Evolutionary conservation across 2,797 vertebrate genomes (phyloP), one percentile per base, ranked within the genome.

Genomic region (Acropternis orthonyx): DNA sequence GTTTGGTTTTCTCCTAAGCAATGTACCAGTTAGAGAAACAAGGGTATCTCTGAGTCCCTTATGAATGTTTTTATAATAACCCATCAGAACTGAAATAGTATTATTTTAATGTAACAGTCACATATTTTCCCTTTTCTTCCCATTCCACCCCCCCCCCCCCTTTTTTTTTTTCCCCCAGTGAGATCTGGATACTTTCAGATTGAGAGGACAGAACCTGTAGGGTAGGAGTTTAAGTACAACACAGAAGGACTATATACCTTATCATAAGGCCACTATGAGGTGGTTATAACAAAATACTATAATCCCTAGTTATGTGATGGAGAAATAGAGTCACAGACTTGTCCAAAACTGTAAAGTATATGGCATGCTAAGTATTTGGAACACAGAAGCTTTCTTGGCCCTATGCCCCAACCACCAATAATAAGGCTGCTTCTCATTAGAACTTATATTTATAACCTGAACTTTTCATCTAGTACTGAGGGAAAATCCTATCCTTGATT

Each of bases 241-340:
- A 26, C 30, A n/a, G 48, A 72, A 84, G 12, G 14, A 43, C 44
- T 67, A 6, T 56, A 56, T 74, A 21, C 61, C 55, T 72, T 74
- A 58, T 91, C 54, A 39, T 51, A 52, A 83, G 14, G 7, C 27
- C 30, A 11, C 65, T 89, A 48, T 23, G 19, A 62, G 24, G 81
- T 93, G n/a, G n/a, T n/a, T n/a, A n/a, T n/a, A 92, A 91, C 28
- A 26, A 73, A 81, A 58, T 89, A 91, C 67, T 88, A 48, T 80
- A 75, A 92, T 91, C 54, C 21, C n/a, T 78, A 48, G 46, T 94
- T 88, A 86, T 69, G 73, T 72, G 82, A 37, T 52, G 66, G 58
- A 92, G 79, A 89, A 91, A 80, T 63, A 23, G 65, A 94, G 48
- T 67, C 68, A 78, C 22, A 69, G 22, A 46, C 37, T 85, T 83